Conservation (phyloP, 2,888 invertebrate species). For the Ormyrus nitidulus region DNA sequence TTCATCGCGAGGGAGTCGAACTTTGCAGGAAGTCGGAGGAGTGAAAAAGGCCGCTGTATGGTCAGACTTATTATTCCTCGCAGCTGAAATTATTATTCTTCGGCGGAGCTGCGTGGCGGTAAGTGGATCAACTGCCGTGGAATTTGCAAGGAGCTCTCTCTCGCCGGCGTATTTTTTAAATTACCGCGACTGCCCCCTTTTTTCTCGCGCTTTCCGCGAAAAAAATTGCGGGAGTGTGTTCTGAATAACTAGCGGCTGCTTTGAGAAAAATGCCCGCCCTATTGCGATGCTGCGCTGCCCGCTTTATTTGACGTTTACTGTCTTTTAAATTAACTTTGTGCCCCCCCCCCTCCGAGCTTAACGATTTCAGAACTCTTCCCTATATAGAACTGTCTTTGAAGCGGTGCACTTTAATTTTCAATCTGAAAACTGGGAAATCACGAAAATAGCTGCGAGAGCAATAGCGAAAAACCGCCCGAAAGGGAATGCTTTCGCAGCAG, state of each 20-base stretch:
- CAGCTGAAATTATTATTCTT: conserved; percentile 46
- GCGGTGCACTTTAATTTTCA: too few species aligned
- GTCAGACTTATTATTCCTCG: conserved; percentile 35
- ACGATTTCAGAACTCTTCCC: too few species aligned
- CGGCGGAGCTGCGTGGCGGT: neutral
- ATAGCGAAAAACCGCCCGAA: too few species aligned
- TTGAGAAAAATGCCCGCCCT: neutral
- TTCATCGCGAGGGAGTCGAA: conserved; percentile 35
- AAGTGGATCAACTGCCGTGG: conserved; percentile 36
- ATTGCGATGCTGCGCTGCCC: too few species aligned
- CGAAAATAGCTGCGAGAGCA: too few species aligned
- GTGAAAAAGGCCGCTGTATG: conserved; percentile 25
- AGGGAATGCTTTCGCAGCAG: too few species aligned
- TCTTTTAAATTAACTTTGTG: too few species aligned
- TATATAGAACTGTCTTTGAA: too few species aligned
- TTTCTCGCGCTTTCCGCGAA: conserved; percentile 8
- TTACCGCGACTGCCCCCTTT: conserved; percentile 12
- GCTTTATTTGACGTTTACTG: too few species aligned
- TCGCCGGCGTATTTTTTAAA: conserved; percentile 44
- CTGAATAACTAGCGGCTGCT: conserved; percentile 36
- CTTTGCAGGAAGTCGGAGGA: conserved; percentile 2
- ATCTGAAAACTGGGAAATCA: too few species aligned
- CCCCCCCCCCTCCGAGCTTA: too few species aligned
- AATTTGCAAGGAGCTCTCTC: conserved; percentile 28
- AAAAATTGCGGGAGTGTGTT: conserved; percentile 46